Evolutionary conservation across 2,797 vertebrate genomes (phyloP).

Genomic region (Urosaurus nigricauda): DNA sequence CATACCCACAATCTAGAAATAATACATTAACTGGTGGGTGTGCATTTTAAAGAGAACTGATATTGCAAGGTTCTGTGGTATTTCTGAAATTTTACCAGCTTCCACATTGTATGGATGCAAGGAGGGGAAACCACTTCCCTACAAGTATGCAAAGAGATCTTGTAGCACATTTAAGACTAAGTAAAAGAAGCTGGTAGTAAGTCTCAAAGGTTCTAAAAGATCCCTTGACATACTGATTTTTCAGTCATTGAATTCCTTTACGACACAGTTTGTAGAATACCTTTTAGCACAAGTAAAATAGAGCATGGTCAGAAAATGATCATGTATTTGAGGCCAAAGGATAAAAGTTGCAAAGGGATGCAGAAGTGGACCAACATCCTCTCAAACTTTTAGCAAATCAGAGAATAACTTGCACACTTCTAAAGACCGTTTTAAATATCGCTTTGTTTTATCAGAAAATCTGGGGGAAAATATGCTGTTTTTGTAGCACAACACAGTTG

Average conservation of each 20-base stretch:
- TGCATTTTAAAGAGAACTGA: background rate
- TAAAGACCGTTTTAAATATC: background rate
- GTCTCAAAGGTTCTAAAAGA: no score
- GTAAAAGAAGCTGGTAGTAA: no score
- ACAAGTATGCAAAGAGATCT: background rate
- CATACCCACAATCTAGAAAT: no score
- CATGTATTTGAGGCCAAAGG: background rate
- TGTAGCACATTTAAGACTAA: no score
- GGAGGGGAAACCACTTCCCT: background rate
- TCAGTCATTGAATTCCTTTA: no score
- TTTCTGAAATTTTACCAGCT: background rate
- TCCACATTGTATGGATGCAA: background rate
- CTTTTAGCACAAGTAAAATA: background rate
- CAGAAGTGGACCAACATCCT: background rate
- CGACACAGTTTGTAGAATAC: background rate
- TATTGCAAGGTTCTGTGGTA: background rate
- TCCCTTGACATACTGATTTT: no score
- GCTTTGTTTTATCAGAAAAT: slow-evolving; percentile 53
- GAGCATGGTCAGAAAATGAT: background rate
- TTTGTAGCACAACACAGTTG: slow-evolving; percentile 59
- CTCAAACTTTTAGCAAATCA: slow-evolving; percentile 44
- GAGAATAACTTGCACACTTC: background rate
- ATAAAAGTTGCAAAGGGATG: slow-evolving; percentile 8
- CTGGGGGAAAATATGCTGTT: slow-evolving; percentile 55
- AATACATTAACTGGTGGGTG: background rate